Base-by-base conservation (phyloP, 2,113 vertebrate species). In the Sceloporus tristichus region DNA sequence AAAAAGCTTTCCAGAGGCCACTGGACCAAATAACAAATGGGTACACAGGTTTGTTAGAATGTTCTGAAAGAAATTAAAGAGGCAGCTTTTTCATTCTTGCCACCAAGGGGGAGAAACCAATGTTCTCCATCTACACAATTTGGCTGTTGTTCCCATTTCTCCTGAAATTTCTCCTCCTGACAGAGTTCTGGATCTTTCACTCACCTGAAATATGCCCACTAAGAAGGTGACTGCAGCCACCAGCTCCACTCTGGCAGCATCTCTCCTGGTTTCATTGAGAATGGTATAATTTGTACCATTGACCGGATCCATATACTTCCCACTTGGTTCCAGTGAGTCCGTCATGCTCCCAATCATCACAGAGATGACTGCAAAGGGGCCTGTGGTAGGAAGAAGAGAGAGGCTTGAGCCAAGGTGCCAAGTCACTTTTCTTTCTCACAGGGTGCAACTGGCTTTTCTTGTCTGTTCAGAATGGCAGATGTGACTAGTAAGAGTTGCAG, bases 341-440 rank as follows among this genome's bases (percentile, higher is more conserved):
- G 96, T 98, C 92, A 99, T 95, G 5, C 98, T 98, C 54, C 99
- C 99, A 0, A 99, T 97, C 99, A 99, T 99, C 91, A 99, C 98
- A 0, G 98, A 99, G 95, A 99, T 97, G 79, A 99, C 95, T 0
- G 99, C 99, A 25, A 98, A 99, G 2, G 99, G 98, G 27, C 99
- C 99, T 99, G 91, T 54, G 87, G 68, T 29, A 11, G n/a, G 59
- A 86, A 18, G 29, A 54, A 68, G n/a, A 90, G 2, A 80, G 23
- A 53, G 73, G 74, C 54, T 88, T 34, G 77, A 75, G 79, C 2
- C 48, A 75, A 82, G 19, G 34, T 21, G 1, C 34, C 34, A 34
- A 34, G 54, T 4, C 48, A 75, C 48, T 4, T 56, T 53, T 56
- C 73, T 75, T 54, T 54, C 6, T 21, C 4, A 6, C 25, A 82